A percentile compares a stretch with the other conserved stretches of the same genome.
Conservation (phyloP, 2,113 vertebrate species). For the Alces alces region DNA sequence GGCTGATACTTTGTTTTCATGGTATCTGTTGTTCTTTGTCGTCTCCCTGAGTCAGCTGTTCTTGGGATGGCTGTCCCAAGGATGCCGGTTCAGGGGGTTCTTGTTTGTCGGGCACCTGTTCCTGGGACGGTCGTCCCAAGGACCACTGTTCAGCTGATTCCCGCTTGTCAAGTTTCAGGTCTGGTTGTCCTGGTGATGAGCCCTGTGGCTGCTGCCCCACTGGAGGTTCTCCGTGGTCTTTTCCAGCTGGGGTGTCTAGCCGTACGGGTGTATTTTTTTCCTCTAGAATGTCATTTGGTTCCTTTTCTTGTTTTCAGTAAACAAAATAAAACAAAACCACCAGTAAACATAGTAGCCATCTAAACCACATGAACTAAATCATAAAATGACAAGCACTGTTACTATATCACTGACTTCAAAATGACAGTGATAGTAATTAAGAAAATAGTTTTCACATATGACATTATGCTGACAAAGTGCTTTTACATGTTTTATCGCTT, state of each 20-base stretch:
- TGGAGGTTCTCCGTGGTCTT: not conserved
- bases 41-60: not conserved
- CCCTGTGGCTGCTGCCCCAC: not conserved
- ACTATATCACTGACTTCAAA: not conserved
- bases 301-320: conserved; percentile 54
- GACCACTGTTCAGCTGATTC: not conserved
- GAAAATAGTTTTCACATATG: not conserved
- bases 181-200: not conserved
- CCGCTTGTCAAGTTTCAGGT: not conserved
- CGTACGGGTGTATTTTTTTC: not conserved
- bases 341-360: not conserved
- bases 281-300: conserved; percentile 29
- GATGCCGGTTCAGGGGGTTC: accelerated
- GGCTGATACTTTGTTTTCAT: not conserved
- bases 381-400: not conserved
- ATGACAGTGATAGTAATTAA: not conserved
- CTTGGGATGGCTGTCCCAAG: not conserved
- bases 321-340: conserved; percentile 55
- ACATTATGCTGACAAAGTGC: not conserved
- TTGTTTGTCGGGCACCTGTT: not conserved
- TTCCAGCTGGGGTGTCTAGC: not conserved
- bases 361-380: not conserved
- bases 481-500: not conserved
- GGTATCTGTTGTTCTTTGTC: not conserved
- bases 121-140: not conserved